Evolutionary conservation across 2,797 vertebrate species (phyloP).

Genomic region (Sebastes flavidus): DNA sequence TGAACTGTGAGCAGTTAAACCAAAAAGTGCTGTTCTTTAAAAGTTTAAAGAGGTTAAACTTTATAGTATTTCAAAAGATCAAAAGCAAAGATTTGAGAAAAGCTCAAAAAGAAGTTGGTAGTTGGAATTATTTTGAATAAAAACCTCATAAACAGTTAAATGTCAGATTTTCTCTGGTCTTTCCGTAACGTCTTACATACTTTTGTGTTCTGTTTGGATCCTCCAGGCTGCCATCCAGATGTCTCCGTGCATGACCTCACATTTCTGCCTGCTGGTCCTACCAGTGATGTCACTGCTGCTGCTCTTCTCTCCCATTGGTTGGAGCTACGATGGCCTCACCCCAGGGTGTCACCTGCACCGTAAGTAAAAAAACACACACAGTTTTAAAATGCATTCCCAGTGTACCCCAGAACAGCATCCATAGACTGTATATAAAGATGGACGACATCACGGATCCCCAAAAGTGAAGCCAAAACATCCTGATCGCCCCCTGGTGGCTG

Average conservation of each 20-base stretch:
- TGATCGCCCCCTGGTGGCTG: background rate
- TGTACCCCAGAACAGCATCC: background rate
- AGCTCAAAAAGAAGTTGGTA: background rate
- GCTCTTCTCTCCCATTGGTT: slow-evolving; percentile 71
- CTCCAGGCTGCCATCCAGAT: slow-evolving; percentile 68
- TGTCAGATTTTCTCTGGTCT: background rate
- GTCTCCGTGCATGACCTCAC: slow-evolving; percentile 60
- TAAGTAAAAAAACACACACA: slow-evolving; percentile 69
- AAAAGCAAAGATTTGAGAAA: background rate
- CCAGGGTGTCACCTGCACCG: slow-evolving; percentile 89
- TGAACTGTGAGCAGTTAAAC: background rate
- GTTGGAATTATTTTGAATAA: background rate
- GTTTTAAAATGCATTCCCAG: background rate
- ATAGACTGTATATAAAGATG: too few relatives aligned
- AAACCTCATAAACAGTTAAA: background rate
- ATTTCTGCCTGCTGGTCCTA: slow-evolving; percentile 67
- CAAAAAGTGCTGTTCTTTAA: background rate
- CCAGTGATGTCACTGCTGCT: slow-evolving; percentile 71
- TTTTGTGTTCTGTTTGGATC: slow-evolving; percentile 20
- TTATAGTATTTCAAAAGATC: background rate
- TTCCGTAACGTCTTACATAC: background rate
- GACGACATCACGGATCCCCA: too few relatives aligned
- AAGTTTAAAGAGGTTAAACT: background rate
- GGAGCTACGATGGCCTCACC: slow-evolving; percentile 67
- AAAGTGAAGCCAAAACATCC: too few relatives aligned